Evolutionary conservation across 1,140 invertebrate species (phyloP), one percentile per base, ranked within the genome.

Genomic region (Maniola jurtina): DNA sequence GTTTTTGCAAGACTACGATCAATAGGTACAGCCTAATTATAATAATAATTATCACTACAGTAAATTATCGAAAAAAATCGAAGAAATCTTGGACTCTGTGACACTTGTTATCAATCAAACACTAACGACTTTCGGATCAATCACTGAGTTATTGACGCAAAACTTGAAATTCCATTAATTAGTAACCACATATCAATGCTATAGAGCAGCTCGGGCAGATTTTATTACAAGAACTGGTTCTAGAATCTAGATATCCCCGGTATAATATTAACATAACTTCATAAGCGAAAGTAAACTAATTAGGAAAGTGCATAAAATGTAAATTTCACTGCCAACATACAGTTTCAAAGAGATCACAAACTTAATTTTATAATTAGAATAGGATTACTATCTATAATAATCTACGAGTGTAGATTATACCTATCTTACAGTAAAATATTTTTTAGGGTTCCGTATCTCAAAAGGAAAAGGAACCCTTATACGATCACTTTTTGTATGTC

Each of bases 231-330:
- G 13, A 34, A 34, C 52, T 11, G 52, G 52, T 55, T 34, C 52
- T 11, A 55, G 52, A 34, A 35, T 34, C 52, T 11, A 55, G 52
- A 34, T 34, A 34, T 55, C 7, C 52, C 10, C 25, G 13, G 33
- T 55, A 11, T 55, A 55, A 11, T 55, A 55, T 55, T 33, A 55
- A 11, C 33, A 55, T 55, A 55, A 34, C 52, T 13, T 34, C 33
- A 55, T 55, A 55, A 34, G 52, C 52, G 52, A 55, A 55, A 55
- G 52, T 55, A 55, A 34, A 11, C 34, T 64, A 68, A 68, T 64
- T 64, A 64, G 52, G 57, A 59, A 60, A 68, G 66, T 64, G 64
- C 57, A 58, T 15, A 34, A 45, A 54, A 68, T 68, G 66, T 42
- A 62, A 67, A 67, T 68, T 14, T 47, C 56, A 8, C 38, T 35